Conservation (phyloP, 2,797 vertebrate genomes). For the Acanthurus leucopareius region DNA sequence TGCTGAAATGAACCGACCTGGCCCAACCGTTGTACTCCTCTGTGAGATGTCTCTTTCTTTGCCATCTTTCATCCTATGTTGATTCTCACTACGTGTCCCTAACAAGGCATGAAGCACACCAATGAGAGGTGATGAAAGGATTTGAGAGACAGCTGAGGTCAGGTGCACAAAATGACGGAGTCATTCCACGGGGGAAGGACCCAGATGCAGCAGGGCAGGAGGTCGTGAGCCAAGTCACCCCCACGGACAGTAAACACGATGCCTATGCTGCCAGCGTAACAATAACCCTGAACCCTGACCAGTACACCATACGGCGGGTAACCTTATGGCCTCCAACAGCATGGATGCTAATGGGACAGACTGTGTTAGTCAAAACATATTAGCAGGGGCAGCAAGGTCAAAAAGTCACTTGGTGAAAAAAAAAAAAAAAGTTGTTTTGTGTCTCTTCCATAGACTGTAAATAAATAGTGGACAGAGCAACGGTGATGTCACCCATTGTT, state of each 20-base stretch:
- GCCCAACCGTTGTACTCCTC: conserved; percentile 24
- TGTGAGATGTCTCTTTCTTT: conserved; percentile 33
- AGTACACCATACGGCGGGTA: conserved; percentile 51
- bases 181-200: conserved; percentile 25
- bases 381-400: conserved; percentile 64
- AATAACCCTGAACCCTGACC: conserved; percentile 75
- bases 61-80: conserved; percentile 32
- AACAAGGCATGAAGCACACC: conserved; percentile 47
- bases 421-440: conserved; percentile 43
- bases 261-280: conserved; percentile 55
- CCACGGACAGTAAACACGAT: conserved; percentile 66
- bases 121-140: conserved; percentile 41
- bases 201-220: conserved; percentile 61
- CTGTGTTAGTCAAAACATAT: conserved; percentile 74
- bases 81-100: conserved; percentile 44
- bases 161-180: conserved; percentile 5
- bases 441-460: conserved; percentile 3
- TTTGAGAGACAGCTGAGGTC: conserved; percentile 59
- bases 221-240: conserved; percentile 61
- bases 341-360: conserved; percentile 77
- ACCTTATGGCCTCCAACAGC: conserved; percentile 59
- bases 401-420: conserved; percentile 53
- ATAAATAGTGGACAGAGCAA: too few species aligned
- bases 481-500: too few species aligned
- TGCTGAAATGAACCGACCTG: conserved; percentile 28